phyloP scores from a whole-genome alignment of 1,140 invertebrate species.

The Chironomus tepperi region DNA sequence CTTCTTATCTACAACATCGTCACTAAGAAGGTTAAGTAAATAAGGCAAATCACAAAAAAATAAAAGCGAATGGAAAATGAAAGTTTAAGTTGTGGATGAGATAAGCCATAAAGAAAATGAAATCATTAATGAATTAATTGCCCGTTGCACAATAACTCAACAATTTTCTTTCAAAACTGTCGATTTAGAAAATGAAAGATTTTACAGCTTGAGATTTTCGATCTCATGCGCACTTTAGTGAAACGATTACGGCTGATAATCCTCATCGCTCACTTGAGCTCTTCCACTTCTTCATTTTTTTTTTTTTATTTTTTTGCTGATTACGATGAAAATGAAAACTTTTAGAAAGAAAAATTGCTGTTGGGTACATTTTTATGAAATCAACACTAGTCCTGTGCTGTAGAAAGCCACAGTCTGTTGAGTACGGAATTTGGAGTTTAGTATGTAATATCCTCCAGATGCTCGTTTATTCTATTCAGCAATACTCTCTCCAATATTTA shows the following conservation, averaged over 20 bases:
- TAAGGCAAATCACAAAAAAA: too few relatives aligned
- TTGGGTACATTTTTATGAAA: too few relatives aligned
- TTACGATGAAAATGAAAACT: constrained; percentile 9
- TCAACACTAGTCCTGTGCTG: too few relatives aligned
- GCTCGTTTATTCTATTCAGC: too few relatives aligned
- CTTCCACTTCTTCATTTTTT: neutral
- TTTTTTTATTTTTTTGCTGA: neutral
- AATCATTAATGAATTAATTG: neutral
- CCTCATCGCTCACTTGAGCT: neutral
- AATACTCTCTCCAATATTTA: too few relatives aligned
- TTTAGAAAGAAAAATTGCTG: too few relatives aligned
- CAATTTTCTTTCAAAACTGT: neutral
- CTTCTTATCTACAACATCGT: too few relatives aligned
- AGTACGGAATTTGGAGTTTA: too few relatives aligned
- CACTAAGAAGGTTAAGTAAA: too few relatives aligned
- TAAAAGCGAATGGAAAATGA: neutral
- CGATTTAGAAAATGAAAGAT: constrained; percentile 13
- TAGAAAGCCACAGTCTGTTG: too few relatives aligned
- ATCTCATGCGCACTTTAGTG: neutral
- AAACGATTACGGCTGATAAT: neutral
- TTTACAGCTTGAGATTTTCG: neutral
- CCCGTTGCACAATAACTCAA: neutral
- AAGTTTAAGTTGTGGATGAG: neutral
- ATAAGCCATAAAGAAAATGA: neutral
- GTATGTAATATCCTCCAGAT: too few relatives aligned